Evolutionary conservation across 2,888 invertebrate species (phyloP), one percentile per base, ranked within the genome.

Genomic region (Charanyca ferruginea): DNA sequence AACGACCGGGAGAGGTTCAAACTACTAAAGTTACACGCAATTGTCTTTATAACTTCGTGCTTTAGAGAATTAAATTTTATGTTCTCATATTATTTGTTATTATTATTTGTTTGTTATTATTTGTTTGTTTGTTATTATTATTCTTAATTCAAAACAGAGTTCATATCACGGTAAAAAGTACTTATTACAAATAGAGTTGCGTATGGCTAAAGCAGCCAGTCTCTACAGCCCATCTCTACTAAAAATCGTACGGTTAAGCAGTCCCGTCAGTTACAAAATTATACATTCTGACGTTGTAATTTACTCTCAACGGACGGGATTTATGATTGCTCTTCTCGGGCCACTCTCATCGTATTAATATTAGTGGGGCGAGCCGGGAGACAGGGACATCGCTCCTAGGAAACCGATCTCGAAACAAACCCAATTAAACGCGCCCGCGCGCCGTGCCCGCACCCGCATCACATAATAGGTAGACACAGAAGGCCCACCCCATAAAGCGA

Each of bases 341-440:
- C 73, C 75, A 79, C 83, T 83, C 77, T 79, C 77, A 68, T 72
- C 79, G 78, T 84, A 87, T 86, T 86, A 86, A 86, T 88, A 87
- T 83, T 82, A 80, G 79, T 73, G 72, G 57, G 72, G 67, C 45
- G 63, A 47, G 51, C 64, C 70, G 61, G 77, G 66, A 68, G 67
- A 76, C 80, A 70, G 77, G 71, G 70, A 78, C 80, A 80, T 73
- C 57, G 73, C 68, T 81, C 66, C 54, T 68, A 81, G 75, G 78
- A 81, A 81, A 83, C 83, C 79, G 80, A 85, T 85, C 83, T 84
- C 82, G 81, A 84, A 87, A 85, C 84, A 86, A 86, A 87, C 83
- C 83, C 81, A 87, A 89, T 89, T 89, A 87, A 83, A 86, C 75
- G 82, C 75, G 70, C 77, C 74, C 77, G 66, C 75, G 66, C 75